These are phyloP conservation scores for Trissolcus brochymenae DNA, from an alignment of 2,888 invertebrate species.

Conservation along the genomic window DNA sequence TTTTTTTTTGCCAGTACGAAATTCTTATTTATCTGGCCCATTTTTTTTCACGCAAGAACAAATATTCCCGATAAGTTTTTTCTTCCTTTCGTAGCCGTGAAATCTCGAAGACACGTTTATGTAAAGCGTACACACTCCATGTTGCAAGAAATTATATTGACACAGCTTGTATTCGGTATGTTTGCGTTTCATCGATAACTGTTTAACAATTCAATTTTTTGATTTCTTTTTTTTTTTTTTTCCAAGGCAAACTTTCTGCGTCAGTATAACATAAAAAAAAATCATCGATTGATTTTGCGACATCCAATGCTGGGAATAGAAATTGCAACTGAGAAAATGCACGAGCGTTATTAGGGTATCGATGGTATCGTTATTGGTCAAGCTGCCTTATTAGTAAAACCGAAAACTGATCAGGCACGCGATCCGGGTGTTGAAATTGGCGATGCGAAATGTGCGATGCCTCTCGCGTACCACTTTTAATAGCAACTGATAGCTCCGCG, in stretches of 20 bases:
- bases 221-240: no score
- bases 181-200: neutral
- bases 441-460: constrained; percentile 41
- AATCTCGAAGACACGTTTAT: no score
- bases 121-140: no score
- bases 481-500: constrained; percentile 36
- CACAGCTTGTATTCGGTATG: neutral
- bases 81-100: no score
- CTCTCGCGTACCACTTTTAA: constrained; percentile 41
- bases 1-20: constrained; percentile 39
- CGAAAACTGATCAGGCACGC: constrained; percentile 46
- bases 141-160: no score
- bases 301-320: constrained; percentile 33
- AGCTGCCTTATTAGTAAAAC: constrained; percentile 52
- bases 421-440: constrained; percentile 49
- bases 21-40: constrained; percentile 43
- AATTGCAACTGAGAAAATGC: constrained; percentile 35
- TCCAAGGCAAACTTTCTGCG: no score
- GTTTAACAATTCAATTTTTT: no score
- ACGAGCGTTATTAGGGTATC: constrained; percentile 30
- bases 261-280: neutral
- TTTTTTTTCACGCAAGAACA: constrained; percentile 30
- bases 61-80: constrained; percentile 19
- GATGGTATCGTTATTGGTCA: constrained; percentile 37
- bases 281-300: constrained; percentile 10